These are phyloP conservation scores for Dendrocincla fuliginosa DNA, from an alignment of 2,797 vertebrate genomes.

Conservation along the genomic window DNA sequence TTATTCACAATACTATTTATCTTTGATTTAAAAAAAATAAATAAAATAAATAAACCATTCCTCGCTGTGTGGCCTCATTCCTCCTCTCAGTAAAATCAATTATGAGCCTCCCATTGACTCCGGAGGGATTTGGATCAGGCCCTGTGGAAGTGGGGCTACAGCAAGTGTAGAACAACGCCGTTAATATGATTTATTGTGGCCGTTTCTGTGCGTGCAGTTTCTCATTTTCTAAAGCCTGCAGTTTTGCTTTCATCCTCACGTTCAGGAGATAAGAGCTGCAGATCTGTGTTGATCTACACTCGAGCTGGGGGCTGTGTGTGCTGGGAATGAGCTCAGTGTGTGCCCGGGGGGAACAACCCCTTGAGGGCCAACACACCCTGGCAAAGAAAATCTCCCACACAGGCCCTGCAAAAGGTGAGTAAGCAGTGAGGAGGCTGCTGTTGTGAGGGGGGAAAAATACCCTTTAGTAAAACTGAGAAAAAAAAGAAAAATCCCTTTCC, in stretches of 20 bases:
- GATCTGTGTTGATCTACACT: slow-evolving; percentile 41
- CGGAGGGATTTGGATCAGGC: slow-evolving; percentile 49
- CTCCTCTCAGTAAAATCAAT: slow-evolving; percentile 61
- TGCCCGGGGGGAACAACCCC: neutral
- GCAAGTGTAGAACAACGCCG: slow-evolving; percentile 55
- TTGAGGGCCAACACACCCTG: neutral
- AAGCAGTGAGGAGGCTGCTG: neutral
- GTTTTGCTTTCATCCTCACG: slow-evolving; percentile 65
- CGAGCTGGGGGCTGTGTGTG: slow-evolving; percentile 28
- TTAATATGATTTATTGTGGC: slow-evolving; percentile 69
- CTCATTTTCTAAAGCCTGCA: slow-evolving; percentile 59
- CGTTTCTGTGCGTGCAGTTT: slow-evolving; percentile 53
- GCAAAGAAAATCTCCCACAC: slow-evolving; percentile 1
- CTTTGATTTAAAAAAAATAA: neutral
- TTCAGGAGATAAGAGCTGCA: slow-evolving; percentile 53
- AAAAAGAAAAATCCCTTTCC: slow-evolving; percentile 16
- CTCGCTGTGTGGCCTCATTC: slow-evolving; percentile 63
- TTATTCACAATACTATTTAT: slow-evolving; percentile 7
- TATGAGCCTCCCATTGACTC: slow-evolving; percentile 27
- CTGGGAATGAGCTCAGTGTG: slow-evolving; percentile 12
- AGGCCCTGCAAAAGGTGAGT: neutral
- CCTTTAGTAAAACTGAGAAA: slow-evolving; percentile 31
- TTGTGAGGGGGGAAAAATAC: neutral
- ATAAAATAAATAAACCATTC: neutral
- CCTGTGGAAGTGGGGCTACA: slow-evolving; percentile 52